These are phyloP conservation scores for Branchinecta lindahli DNA, from an alignment of 1,140 invertebrate genomes.

Conservation along the genomic window DNA sequence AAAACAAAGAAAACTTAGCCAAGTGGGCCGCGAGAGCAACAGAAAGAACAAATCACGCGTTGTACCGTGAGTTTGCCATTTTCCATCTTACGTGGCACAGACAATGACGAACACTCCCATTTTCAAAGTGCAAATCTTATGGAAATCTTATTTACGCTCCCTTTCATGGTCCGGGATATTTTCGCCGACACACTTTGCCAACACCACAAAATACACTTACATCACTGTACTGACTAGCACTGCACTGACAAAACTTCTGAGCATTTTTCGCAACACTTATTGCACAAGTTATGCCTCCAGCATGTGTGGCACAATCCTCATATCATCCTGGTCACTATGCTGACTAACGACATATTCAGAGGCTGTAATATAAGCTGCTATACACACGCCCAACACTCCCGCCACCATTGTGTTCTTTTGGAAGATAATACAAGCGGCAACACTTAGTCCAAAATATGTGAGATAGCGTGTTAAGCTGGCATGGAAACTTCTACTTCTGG, in stretches of 20 bases:
- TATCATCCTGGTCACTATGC: neutral
- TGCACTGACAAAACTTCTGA: neutral
- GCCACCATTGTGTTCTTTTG: constrained; percentile 53
- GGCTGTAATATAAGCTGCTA: constrained; percentile 55
- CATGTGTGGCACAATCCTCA: constrained; percentile 39
- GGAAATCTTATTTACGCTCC: too few species aligned
- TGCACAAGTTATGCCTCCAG: constrained; percentile 48
- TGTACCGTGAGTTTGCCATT: too few species aligned
- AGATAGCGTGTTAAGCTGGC: constrained; percentile 51
- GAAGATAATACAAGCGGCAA: constrained; percentile 66
- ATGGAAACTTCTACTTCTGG: constrained; percentile 20
- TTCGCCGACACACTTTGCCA: too few species aligned
- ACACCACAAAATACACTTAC: neutral
- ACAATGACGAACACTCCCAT: too few species aligned
- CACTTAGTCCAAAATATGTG: constrained; percentile 58
- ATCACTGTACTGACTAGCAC: constrained; percentile 16
- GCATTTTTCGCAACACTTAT: constrained; percentile 24
- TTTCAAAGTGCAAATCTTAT: too few species aligned
- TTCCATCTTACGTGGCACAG: too few species aligned
- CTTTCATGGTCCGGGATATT: too few species aligned
- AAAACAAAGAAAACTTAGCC: too few species aligned
- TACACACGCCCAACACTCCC: constrained; percentile 50
- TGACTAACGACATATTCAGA: constrained; percentile 44
- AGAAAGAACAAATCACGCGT: too few species aligned
- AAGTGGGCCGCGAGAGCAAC: too few species aligned